phyloP scores from a whole-genome alignment of 2,888 invertebrate genomes.

The Caenorhabditis virilis region DNA sequence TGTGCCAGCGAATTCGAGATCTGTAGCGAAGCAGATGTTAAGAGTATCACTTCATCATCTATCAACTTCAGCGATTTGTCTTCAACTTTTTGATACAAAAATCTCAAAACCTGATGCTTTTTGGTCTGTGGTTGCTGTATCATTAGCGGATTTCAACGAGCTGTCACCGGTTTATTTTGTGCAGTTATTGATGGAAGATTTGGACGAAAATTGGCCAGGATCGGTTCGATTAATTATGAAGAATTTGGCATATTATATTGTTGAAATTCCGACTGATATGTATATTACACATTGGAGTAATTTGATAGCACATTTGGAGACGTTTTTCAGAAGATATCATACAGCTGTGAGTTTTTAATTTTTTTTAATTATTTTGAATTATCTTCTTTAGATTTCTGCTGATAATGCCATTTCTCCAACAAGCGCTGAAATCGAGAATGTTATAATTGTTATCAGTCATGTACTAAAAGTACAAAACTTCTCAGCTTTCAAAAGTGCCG shows the following conservation, averaged over 20 bases:
- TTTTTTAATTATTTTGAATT: background rate
- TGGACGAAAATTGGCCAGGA: conserved; percentile 81
- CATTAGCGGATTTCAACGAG: conserved; percentile 92
- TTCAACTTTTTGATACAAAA: conserved; percentile 76
- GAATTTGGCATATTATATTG: conserved; percentile 91
- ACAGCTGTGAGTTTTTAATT: conserved; percentile 47
- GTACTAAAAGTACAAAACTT: conserved; percentile 83
- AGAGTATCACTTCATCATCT: conserved; percentile 91
- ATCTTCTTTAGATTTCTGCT: conserved; percentile 34
- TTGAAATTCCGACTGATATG: conserved; percentile 77
- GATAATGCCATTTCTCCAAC: conserved; percentile 42
- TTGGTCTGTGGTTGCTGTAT: conserved; percentile 90
- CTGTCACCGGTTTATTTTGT: conserved; percentile 91
- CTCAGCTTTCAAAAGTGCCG: conserved; percentile 80
- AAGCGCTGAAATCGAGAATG: conserved; percentile 69
- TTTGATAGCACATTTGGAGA: conserved; percentile 84
- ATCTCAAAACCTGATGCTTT: conserved; percentile 72
- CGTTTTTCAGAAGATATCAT: conserved; percentile 77
- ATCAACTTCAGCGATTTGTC: conserved; percentile 93
- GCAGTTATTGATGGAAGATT: conserved; percentile 83
- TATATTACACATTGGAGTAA: conserved; percentile 80
- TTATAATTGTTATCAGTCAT: conserved; percentile 72
- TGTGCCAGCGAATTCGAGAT: conserved; percentile 89
- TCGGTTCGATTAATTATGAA: conserved; percentile 82
- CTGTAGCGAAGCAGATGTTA: conserved; percentile 94